Evolutionary conservation across 2,888 invertebrate genomes (phyloP).

Genomic region (Orthonychiurus folsomi): DNA sequence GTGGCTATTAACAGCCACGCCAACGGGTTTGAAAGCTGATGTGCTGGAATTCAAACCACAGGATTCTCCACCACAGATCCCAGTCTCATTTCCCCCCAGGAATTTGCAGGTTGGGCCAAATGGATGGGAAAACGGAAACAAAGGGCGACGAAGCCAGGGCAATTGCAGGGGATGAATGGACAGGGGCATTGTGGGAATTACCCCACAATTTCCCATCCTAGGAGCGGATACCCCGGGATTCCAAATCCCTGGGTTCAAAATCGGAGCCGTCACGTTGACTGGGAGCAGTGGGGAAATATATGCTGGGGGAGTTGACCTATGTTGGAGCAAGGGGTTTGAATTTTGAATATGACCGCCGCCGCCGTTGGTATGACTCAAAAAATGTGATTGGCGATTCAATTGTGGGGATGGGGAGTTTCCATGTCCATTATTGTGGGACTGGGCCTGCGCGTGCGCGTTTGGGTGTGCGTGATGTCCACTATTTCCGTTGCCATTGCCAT

Average conservation of each 20-base stretch:
- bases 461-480: constrained; percentile 6
- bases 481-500: constrained; percentile 9
- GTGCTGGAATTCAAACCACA: too few relatives aligned
- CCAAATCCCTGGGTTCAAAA: constrained; percentile 29
- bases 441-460: not conserved
- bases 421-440: not conserved
- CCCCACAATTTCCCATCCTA: not conserved
- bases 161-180: constrained; percentile 35
- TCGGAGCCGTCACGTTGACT: constrained; percentile 4
- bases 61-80: constrained; percentile 18
- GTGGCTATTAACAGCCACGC: not conserved
- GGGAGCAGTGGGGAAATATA: constrained; percentile 7
- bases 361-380: not conserved
- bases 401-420: not conserved
- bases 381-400: not conserved
- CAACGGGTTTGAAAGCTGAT: constrained; percentile 34
- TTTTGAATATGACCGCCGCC: constrained; percentile 4
- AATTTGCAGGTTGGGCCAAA: constrained; percentile 33
- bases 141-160: constrained; percentile 38
- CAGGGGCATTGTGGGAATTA: constrained; percentile 3
- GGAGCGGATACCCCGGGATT: constrained; percentile 31
- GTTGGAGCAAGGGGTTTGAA: constrained; percentile 5
- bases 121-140: constrained; percentile 40
- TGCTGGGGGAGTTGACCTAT: not conserved
- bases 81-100: constrained; percentile 16